Evolutionary conservation across 1,140 invertebrate genomes (phyloP), one percentile per base, ranked within the genome.

Genomic region (Chionoecetes opilio): DNA sequence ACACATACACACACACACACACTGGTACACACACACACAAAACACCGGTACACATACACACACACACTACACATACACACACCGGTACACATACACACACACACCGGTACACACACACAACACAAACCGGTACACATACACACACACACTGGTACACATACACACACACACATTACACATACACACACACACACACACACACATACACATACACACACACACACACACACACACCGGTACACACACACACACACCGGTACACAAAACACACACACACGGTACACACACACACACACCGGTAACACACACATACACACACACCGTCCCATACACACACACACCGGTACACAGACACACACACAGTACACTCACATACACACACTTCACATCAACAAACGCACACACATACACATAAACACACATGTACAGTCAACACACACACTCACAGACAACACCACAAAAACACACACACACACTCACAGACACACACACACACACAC

Each of bases 261-360:
- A 84, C 3, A 84, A 9, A 3, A 84, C 31, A 84, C 31, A 84
- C 31, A 84, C 31, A 84, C 31, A 84, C 35, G n/a, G n/a, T n/a
- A 88, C 34, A 88, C 35, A 88, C 34, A 88, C 34, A 88, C 34
- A 88, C 34, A 88, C 34, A 88, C 35, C n/a, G n/a, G n/a, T n/a
- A n/a, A 88, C 86, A 88, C 0, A 88, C 35, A 88, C 5, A 37
- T n/a, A 17, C 0, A 34, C 26, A 89, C 82, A 84, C 82, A 84
- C 3, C n/a, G n/a, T n/a, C n/a, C n/a, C n/a, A n/a, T n/a, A n/a
- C n/a, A n/a, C n/a, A n/a, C n/a, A n/a, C n/a, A n/a, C n/a, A n/a
- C n/a, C n/a, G n/a, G n/a, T n/a, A 53, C 46, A 53, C 46, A 53
- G 11, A 53, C 46, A 53, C 46, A 53, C 46, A 53, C 46, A 53